Conservation (phyloP, 1,140 invertebrate genomes). For the Pogonus chalceus region DNA sequence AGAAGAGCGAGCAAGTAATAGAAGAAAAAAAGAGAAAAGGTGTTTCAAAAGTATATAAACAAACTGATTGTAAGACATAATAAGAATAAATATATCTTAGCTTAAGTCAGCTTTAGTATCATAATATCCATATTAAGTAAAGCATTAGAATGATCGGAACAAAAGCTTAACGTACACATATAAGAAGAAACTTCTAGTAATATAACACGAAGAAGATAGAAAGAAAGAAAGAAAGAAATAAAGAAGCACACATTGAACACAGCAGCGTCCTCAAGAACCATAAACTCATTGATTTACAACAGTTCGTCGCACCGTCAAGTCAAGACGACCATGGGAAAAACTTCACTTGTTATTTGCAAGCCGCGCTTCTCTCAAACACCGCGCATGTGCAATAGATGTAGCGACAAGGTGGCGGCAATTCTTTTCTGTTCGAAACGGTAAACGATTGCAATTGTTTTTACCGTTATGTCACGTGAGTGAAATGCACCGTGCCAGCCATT, state of each 20-base stretch:
- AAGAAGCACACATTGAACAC: background rate
- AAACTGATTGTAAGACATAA: too few species aligned
- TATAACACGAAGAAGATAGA: background rate
- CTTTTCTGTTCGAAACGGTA: background rate
- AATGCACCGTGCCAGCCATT: background rate
- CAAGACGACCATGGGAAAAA: background rate
- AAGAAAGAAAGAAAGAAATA: background rate
- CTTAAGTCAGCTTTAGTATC: background rate
- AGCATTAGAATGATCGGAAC: background rate
- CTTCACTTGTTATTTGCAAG: too few species aligned
- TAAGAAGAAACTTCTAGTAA: background rate
- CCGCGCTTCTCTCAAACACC: background rate
- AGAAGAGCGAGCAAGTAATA: too few species aligned
- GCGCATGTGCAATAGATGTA: background rate
- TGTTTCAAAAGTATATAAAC: too few species aligned
- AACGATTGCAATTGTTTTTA: background rate
- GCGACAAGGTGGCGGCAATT: background rate
- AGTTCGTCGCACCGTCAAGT: background rate
- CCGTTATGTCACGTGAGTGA: background rate
- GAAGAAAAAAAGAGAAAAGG: too few species aligned
- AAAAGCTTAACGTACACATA: background rate
- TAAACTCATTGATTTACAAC: conserved; percentile 4
- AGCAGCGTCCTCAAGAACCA: background rate
- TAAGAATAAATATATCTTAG: too few species aligned
- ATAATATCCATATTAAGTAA: background rate